Percentiles rank a stretch among this genome's conserved stretches.
These are phyloP conservation scores for Sicus ferrugineus DNA, from an alignment of 2,888 invertebrate genomes.

Conservation along the genomic window DNA sequence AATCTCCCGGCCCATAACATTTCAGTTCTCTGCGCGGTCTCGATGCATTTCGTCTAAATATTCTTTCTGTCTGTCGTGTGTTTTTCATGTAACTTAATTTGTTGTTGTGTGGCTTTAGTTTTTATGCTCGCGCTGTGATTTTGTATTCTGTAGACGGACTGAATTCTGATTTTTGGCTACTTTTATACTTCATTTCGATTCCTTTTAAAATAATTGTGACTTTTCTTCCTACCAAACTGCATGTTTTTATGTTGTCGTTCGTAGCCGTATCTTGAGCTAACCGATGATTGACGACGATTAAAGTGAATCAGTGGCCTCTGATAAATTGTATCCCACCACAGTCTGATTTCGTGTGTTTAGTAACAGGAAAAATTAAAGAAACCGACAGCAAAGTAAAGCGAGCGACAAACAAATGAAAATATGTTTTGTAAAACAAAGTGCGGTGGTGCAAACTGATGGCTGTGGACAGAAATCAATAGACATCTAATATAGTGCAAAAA, in stretches of 20 bases:
- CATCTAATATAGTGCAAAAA: constrained; percentile 9
- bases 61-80: constrained; percentile 31
- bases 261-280: constrained; percentile 4
- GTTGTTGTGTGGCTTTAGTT: constrained; percentile 22
- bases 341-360: background rate
- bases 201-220: constrained; percentile 3
- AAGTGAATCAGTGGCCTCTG: constrained; percentile 27
- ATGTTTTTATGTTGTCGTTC: constrained; percentile 23
- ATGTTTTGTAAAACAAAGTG: background rate
- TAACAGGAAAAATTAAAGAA: constrained; percentile 1
- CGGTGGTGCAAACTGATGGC: constrained; percentile 3
- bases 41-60: constrained; percentile 38
- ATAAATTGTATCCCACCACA: constrained; percentile 6
- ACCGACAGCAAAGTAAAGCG: constrained; percentile 6
- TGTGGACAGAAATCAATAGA: background rate
- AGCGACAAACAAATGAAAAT: background rate
- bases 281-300: constrained; percentile 15
- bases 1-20: constrained; percentile 37
- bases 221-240: constrained; percentile 22
- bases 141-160: constrained; percentile 23
- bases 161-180: constrained; percentile 19
- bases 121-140: constrained; percentile 30
- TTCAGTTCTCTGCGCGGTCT: constrained; percentile 38
- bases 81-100: constrained; percentile 32
- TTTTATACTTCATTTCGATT: constrained; percentile 8